Base-by-base conservation (phyloP, 2,888 invertebrate species). In the Drosophila merina region DNA sequence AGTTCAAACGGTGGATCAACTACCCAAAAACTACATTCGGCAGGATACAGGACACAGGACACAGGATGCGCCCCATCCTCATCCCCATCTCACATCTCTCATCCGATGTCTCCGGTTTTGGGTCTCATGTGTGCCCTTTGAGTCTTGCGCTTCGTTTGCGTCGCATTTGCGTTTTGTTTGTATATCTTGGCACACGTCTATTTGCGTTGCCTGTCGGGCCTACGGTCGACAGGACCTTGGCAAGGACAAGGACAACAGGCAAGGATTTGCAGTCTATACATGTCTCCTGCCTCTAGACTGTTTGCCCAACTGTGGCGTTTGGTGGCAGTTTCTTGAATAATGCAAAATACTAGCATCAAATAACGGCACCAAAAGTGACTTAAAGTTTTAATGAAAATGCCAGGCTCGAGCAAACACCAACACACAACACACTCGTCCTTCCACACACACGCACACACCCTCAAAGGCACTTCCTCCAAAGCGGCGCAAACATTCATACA, bases 371-470 rank as follows among this genome's bases (percentile, higher is more conserved):
- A 68, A 76, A 81, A 72, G 85, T 87, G 85, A 82, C 88, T 82
- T 82, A 73, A 87, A 87, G 82, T 76, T 85, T 81, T 87, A 82
- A 87, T 82, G 88, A 87, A 87, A 87, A 72, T 76, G 63, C 72
- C 64, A 50, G 44, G 58, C 63, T 47, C 49, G 38, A 45, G 49
- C 73, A 68, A 60, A 74, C 40, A 42, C 55, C 50, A 20, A 42
- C 12, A 42, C 40, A 42, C 42, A n/a, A 20, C 31, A 36, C 20
- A 30, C 56, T 8, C 10, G 30, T 25, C 10, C 14, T 9, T 1
- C 6, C 7, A 3, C 14, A 12, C 14, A 40, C 40, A 3, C 12
- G 6, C 38, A 38, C 38, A 40, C 38, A 14, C 38, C 12, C 38
- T 14, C 7, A 14, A n/a, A 42, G 42, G 20, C 42, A 42, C 42